Evolutionary conservation across 2,888 invertebrate genomes (phyloP).

Genomic region (Platynereis dumerilii): DNA sequence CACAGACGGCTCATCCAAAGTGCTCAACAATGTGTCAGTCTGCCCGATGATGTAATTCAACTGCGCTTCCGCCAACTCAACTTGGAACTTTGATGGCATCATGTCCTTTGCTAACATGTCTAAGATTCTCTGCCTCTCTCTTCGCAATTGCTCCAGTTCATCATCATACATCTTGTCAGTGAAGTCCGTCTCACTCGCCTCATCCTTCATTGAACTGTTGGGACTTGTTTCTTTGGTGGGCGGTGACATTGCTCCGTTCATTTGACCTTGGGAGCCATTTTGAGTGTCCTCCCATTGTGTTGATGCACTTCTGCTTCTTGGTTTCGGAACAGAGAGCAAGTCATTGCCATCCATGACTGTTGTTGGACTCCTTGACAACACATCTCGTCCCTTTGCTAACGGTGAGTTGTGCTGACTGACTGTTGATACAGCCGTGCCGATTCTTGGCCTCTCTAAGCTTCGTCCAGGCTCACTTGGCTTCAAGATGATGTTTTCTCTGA

Average conservation of each 20-base stretch:
- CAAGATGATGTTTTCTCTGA: no score
- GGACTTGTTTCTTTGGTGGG: neutral
- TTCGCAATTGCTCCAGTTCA: slow-evolving; percentile 54
- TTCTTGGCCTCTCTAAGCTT: no score
- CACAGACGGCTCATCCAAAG: slow-evolving; percentile 44
- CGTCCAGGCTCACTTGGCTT: no score
- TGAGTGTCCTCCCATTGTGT: slow-evolving; percentile 16
- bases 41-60: slow-evolving; percentile 63
- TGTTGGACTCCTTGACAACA: neutral
- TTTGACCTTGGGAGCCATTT: neutral
- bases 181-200: slow-evolving; percentile 31
- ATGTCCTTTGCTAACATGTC: slow-evolving; percentile 56
- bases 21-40: slow-evolving; percentile 59
- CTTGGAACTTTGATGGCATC: slow-evolving; percentile 58
- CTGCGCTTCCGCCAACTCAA: slow-evolving; percentile 62
- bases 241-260: neutral
- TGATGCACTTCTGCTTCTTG: slow-evolving; percentile 9
- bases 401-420: no score
- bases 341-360: slow-evolving; percentile 8
- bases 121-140: slow-evolving; percentile 55
- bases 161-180: slow-evolving; percentile 27
- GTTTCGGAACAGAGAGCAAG: neutral
- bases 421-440: no score
- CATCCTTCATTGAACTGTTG: slow-evolving; percentile 26
- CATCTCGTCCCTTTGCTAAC: no score